These are phyloP conservation scores for Bos indicus DNA, from an alignment of 2,113 vertebrate species.

Conservation along the genomic window DNA sequence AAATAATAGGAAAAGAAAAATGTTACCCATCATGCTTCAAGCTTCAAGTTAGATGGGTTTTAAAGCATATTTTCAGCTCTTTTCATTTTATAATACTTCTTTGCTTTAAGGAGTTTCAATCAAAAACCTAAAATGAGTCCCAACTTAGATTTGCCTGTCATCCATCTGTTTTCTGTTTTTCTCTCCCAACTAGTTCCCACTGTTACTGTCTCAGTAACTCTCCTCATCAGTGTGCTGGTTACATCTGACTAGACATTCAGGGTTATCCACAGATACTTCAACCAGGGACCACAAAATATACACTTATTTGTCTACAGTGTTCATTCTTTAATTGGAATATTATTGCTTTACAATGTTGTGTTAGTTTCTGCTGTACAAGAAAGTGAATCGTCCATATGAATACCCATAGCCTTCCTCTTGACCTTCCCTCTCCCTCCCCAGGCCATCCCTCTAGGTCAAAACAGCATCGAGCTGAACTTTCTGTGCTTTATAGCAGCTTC, in stretches of 20 bases:
- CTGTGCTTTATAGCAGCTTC: background rate
- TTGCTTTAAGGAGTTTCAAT: background rate
- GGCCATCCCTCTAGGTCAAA: background rate
- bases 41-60: background rate
- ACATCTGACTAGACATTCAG: background rate
- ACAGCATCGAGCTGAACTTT: background rate
- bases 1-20: background rate
- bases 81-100: constrained; percentile 13
- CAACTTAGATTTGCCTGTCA: background rate
- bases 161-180: background rate
- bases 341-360: background rate
- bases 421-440: background rate
- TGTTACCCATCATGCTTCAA: background rate
- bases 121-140: background rate
- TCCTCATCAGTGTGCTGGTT: background rate
- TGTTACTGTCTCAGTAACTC: background rate
- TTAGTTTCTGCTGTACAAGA: background rate
- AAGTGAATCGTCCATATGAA: background rate
- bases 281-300: background rate
- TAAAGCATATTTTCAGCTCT: background rate
- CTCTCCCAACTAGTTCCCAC: background rate
- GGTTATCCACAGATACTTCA: background rate
- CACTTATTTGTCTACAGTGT: background rate
- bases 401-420: background rate
- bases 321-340: background rate